A percentile compares a stretch with the other conserved stretches of the same genome.
These are phyloP conservation scores for Calliscelio sp. DNA, from an alignment of 2,888 invertebrate species.

Conservation along the genomic window DNA sequence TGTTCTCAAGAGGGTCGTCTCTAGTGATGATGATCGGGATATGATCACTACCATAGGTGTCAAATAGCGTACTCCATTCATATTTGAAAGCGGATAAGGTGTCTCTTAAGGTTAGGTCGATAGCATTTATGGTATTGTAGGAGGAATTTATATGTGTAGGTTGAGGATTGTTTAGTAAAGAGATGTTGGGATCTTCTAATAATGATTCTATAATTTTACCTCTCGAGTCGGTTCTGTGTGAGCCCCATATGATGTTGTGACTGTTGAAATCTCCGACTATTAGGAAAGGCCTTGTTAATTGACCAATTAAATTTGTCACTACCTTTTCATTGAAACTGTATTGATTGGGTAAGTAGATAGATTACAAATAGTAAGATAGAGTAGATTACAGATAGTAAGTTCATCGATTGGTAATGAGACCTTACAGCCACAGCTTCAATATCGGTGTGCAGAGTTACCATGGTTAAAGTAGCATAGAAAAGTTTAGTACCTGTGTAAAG, in stretches of 20 bases:
- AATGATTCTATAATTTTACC: constrained; percentile 72
- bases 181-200: constrained; percentile 54
- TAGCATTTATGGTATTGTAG: constrained; percentile 50
- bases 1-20: neutral
- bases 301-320: neutral
- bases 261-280: constrained; percentile 19
- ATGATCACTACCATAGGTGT: constrained; percentile 69
- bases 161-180: constrained; percentile 40
- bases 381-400: constrained; percentile 24
- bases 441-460: neutral
- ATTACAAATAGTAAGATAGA: no score
- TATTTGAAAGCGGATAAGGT: constrained; percentile 22
- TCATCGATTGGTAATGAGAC: neutral
- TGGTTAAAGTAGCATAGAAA: no score
- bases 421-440: constrained; percentile 5
- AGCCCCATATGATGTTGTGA: constrained; percentile 67
- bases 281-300: constrained; percentile 11
- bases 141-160: constrained; percentile 68
- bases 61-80: constrained; percentile 6
- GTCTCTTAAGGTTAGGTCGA: constrained; percentile 69
- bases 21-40: constrained; percentile 62
- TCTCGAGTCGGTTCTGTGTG: constrained; percentile 62
- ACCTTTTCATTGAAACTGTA: neutral
- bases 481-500: no score
- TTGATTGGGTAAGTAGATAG: neutral